Conservation (phyloP, 37 sponge, comb jelly and placozoan species). For the Beroe ovata region DNA sequence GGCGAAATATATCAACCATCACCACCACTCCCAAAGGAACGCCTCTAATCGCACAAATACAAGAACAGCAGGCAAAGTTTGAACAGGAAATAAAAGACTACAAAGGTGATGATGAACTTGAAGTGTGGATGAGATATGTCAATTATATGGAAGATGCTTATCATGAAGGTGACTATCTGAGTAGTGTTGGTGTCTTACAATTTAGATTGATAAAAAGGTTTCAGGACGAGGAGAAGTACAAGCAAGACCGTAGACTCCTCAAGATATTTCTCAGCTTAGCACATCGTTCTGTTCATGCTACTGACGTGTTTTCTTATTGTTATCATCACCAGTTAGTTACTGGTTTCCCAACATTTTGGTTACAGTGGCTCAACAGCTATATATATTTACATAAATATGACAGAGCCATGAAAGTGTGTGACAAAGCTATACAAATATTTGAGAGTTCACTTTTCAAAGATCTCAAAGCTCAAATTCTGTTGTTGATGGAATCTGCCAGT, state of each 20-base stretch:
- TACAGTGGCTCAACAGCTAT: not conserved
- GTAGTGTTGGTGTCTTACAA: constrained; percentile 29
- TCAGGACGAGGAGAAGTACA: constrained; percentile 15
- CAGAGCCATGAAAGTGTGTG: constrained; percentile 38
- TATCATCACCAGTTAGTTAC: constrained; percentile 19
- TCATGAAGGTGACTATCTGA: constrained; percentile 35
- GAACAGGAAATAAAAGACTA: constrained; percentile 36
- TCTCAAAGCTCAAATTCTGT: constrained; percentile 2
- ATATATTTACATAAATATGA: constrained; percentile 1
- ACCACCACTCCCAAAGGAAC: constrained; percentile 36
- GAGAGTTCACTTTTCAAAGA: not conserved
- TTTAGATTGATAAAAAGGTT: constrained; percentile 34
- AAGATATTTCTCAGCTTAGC: constrained; percentile 23
- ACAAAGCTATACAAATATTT: constrained; percentile 11
- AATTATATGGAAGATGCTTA: constrained; percentile 53
- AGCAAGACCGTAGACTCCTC: constrained; percentile 52
- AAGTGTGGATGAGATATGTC: constrained; percentile 60
- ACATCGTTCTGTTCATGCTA: not conserved
- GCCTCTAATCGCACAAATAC: constrained; percentile 10
- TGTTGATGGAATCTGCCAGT: not conserved
- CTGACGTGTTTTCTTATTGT: constrained; percentile 30
- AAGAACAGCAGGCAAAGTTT: constrained; percentile 21
- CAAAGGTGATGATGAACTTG: constrained; percentile 47
- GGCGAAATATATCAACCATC: not conserved
- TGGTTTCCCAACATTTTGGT: constrained; percentile 5